Base-by-base conservation (phyloP, 2,113 vertebrate genomes). In the Gulo gulo region DNA sequence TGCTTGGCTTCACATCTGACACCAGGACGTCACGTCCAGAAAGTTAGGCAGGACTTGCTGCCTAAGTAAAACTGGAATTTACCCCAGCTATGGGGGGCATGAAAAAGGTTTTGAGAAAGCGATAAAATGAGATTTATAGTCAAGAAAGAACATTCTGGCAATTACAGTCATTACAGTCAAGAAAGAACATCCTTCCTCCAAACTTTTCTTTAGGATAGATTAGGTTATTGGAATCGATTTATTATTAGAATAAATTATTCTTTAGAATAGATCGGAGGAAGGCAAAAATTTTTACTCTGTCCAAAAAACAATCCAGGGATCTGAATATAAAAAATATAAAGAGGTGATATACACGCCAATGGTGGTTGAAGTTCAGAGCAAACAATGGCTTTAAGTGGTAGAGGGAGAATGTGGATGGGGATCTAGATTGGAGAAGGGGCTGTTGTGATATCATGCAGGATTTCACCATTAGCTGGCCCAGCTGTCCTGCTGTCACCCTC, bases 301-400 rank as follows among this genome's bases (percentile, higher is more conserved):
- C 5, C 21, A 36, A 36, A 34, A 21, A 20, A 71, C 4, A 47
- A 85, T 34, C 31, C 45, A 59, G 18, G 42, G 15, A 7, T 26
- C 18, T 63, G 18, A 69, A 45, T 39, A 26, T 4, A 15, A 47
- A 59, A 74, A 81, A 39, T 7, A 6, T 14, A 24, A 83, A 79
- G 45, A 29, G 12, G 0, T 7, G 31, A 3, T 34, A 23, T 9
- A 29, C 26, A 9, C 20, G 36, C 6, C 4, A 2, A 8, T 15
- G 21, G 59, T 16, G 36, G 61, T 18, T 47, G 31, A 42, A 42
- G 29, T 69, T 80, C 57, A 61, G 61, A 74, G 69, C 2, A 6
- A 63, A 87, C 0, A 18, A 13, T 18, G 0, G 31, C 7, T 59
- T 69, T 76, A 29, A 52, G 42, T 0, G 5, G 10, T 15, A 15